Evolutionary conservation across 2,888 invertebrate genomes (phyloP), one percentile per base, ranked within the genome.

Genomic region (Cyaniris semiargus): DNA sequence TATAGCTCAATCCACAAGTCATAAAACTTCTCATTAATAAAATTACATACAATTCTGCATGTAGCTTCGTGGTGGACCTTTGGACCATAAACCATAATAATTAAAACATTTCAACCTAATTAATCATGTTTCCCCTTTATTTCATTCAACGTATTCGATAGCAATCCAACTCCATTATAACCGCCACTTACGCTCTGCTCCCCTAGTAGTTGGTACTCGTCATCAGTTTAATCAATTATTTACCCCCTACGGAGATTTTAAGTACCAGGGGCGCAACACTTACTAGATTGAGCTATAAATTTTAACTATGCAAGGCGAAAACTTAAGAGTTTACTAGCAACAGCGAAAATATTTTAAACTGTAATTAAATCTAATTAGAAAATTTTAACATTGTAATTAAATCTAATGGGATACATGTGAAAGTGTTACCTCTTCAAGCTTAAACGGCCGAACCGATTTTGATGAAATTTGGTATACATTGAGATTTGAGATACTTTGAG

Each of bases 151-250:
- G 38, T 7, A 21, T 44, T 48, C 74, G 48, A 74, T 44, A 48
- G 1, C 48, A 48, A 48, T 72, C 15, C 21, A 44, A 75, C 27
- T 23, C 53, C 44, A 75, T 56, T 76, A 27, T 76, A 48, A 70
- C 38, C 76, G 18, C 38, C 66, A 38, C 66, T 48, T 76, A 66
- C 60, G 60, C 15, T 31, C 66, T 66, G 8, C 66, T 66, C 66
- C 66, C 66, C 66, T 31, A 66, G 66, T n/a, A n/a, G n/a, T n/a
- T n/a, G n/a, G n/a, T 66, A 66, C 66, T 66, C 15, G 31, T 66
- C 66, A 66, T 66, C 66, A 66, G 66, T 66, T 66, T 66, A 66
- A 66, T 66, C 66, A 66, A 66, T 66, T 66, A 66, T 66, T 66
- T 66, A 66, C 66, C 31, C 60, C 66, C 66, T 31, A 66, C 66